phyloP scores from a whole-genome alignment of 2,888 invertebrate species.

The Criorhina ranunculi region DNA sequence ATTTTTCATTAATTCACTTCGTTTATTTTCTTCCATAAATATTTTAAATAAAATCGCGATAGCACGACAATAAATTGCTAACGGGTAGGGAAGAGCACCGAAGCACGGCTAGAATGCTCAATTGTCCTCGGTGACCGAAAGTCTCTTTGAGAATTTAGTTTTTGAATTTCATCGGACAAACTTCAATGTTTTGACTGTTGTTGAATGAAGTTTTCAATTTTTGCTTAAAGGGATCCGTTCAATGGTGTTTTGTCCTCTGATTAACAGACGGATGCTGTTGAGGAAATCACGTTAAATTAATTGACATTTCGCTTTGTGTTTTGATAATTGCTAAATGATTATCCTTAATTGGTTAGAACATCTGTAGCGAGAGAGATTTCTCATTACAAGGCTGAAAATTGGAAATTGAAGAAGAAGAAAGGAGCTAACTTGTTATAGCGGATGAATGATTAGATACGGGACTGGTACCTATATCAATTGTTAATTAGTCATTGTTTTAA shows the following conservation, averaged over 20 bases:
- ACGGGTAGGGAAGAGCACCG: background rate
- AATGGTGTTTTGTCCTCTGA: too few species aligned
- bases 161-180: conserved; percentile 17
- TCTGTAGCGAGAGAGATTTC: conserved; percentile 27
- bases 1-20: conserved; percentile 58
- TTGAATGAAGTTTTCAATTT: background rate
- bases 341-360: conserved; percentile 41
- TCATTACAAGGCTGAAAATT: conserved; percentile 15
- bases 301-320: conserved; percentile 43
- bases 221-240: background rate
- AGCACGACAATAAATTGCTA: conserved; percentile 12
- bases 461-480: background rate
- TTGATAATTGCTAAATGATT: conserved; percentile 56
- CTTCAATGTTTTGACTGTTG: background rate
- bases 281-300: conserved; percentile 46
- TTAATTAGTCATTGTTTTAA: conserved; percentile 2
- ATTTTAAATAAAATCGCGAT: conserved; percentile 29
- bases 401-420: conserved; percentile 10
- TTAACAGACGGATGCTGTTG: background rate
- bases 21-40: conserved; percentile 49
- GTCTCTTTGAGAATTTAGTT: conserved; percentile 20
- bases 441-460: background rate
- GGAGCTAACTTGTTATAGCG: background rate
- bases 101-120: conserved; percentile 5
- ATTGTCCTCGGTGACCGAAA: conserved; percentile 19